Percentiles rank a stretch among this genome's conserved stretches.
These are phyloP conservation scores for Euborellia annulipes DNA, from an alignment of 1,140 invertebrate species.

Conservation along the genomic window DNA sequence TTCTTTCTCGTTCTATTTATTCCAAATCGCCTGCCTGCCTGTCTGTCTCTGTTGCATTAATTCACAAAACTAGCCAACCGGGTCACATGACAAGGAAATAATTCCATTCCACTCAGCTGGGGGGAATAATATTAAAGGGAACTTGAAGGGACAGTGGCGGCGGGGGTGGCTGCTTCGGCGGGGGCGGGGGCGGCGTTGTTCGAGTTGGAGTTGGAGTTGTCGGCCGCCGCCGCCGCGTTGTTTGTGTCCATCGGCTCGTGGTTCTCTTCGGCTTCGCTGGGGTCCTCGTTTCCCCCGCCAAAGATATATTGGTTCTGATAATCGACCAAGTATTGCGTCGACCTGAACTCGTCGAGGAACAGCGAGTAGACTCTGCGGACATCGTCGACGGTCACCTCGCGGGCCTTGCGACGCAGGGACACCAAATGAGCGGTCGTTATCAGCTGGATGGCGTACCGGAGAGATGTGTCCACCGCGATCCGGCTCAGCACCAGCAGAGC, in stretches of 20 bases:
- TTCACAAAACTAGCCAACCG: too few relatives aligned
- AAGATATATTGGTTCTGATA: slow-evolving; percentile 95
- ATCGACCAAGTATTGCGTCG: slow-evolving; percentile 84
- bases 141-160: neutral
- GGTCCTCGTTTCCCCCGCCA: slow-evolving; percentile 38
- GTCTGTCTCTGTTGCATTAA: too few relatives aligned
- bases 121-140: neutral
- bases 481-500: slow-evolving; percentile 81
- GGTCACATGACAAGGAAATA: too few relatives aligned
- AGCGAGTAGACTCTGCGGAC: slow-evolving; percentile 88
- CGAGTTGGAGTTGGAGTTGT: too few relatives aligned
- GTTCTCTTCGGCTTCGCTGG: neutral
- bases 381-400: slow-evolving; percentile 61
- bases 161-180: neutral
- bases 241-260: neutral
- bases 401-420: slow-evolving; percentile 63
- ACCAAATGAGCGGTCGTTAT: slow-evolving; percentile 91
- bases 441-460: slow-evolving; percentile 95
- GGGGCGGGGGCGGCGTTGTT: too few relatives aligned
- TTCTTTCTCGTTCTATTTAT: too few relatives aligned
- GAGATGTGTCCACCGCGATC: slow-evolving; percentile 82
- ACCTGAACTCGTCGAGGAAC: slow-evolving; percentile 87
- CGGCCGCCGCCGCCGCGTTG: neutral
- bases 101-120: slow-evolving; percentile 7
- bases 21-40: too few relatives aligned